phyloP scores from a whole-genome alignment of 64 coral and sea anemone genomes.

The Montipora foliosa region DNA sequence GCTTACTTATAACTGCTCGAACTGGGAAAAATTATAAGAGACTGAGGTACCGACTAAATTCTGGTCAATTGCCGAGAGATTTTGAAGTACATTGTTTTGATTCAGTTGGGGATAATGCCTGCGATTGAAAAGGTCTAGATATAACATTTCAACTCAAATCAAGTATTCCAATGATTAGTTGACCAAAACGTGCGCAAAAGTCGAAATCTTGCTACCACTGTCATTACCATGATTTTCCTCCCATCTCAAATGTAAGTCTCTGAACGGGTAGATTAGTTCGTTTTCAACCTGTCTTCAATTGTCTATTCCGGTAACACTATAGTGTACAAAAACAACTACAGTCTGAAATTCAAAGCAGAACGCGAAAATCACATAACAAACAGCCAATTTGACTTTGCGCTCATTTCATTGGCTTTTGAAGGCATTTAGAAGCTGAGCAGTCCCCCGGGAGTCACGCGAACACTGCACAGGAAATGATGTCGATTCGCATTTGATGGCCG shows the following conservation, averaged over 20 bases:
- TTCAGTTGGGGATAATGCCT: background rate
- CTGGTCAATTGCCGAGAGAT: background rate
- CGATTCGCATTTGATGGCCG: conserved; percentile 33
- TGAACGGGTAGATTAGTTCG: background rate
- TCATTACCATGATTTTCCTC: background rate
- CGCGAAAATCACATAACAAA: conserved; percentile 9
- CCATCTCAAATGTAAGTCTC: background rate
- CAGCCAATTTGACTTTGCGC: background rate
- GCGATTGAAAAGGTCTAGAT: background rate
- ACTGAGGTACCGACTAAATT: background rate
- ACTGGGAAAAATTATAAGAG: no score
- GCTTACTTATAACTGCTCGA: no score
- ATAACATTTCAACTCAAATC: background rate
- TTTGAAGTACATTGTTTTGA: background rate
- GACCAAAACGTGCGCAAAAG: no score
- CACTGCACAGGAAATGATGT: conserved; percentile 58
- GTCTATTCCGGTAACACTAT: conserved; percentile 15
- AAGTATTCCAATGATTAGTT: background rate
- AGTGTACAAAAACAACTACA: conserved; percentile 19
- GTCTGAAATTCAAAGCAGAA: conserved; percentile 35
- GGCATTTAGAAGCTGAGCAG: background rate
- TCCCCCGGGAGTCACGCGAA: conserved; percentile 61
- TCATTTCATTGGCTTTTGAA: conserved; percentile 50
- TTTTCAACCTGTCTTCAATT: background rate
- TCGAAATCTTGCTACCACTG: no score